These are phyloP conservation scores for Sparus aurata DNA, from an alignment of 2,797 vertebrate genomes.

Conservation along the genomic window DNA sequence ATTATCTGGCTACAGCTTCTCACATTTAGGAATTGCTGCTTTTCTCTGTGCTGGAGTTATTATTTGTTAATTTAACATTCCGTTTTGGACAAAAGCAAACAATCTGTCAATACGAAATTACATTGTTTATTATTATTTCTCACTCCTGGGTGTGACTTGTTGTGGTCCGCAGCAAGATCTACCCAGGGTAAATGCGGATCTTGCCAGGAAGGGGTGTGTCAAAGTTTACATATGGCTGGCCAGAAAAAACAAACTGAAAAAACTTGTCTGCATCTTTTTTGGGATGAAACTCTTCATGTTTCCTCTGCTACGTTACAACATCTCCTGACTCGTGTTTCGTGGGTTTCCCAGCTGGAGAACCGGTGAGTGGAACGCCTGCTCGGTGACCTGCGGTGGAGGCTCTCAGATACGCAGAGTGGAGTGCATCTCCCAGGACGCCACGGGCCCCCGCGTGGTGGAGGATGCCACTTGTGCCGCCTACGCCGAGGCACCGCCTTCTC, in stretches of 20 bases:
- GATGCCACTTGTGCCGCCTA: conserved; percentile 87
- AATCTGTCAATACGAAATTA: not conserved
- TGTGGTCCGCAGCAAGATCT: not conserved
- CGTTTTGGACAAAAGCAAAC: not conserved
- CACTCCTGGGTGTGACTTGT: not conserved
- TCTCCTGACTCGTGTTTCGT: conserved; percentile 21
- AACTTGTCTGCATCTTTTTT: not conserved
- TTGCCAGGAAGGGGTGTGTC: not conserved
- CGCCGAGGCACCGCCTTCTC: conserved; percentile 82
- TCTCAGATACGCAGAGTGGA: conserved; percentile 91
- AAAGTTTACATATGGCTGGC: not conserved
- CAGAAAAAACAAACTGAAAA: not conserved
- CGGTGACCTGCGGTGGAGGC: conserved; percentile 91
- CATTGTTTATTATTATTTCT: not conserved
- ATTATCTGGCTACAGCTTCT: not conserved
- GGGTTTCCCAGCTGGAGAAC: conserved; percentile 88
- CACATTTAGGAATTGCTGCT: not conserved
- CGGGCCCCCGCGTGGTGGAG: conserved; percentile 85
- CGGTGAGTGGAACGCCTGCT: conserved; percentile 92
- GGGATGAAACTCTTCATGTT: conserved; percentile 3
- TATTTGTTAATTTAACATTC: not conserved
- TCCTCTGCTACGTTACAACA: not conserved
- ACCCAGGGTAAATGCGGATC: not conserved
- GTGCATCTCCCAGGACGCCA: conserved; percentile 86
- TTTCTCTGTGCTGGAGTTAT: not conserved